These are phyloP conservation scores for Camponotus pennsylvanicus DNA, from an alignment of 1,140 invertebrate genomes.

Conservation along the genomic window DNA sequence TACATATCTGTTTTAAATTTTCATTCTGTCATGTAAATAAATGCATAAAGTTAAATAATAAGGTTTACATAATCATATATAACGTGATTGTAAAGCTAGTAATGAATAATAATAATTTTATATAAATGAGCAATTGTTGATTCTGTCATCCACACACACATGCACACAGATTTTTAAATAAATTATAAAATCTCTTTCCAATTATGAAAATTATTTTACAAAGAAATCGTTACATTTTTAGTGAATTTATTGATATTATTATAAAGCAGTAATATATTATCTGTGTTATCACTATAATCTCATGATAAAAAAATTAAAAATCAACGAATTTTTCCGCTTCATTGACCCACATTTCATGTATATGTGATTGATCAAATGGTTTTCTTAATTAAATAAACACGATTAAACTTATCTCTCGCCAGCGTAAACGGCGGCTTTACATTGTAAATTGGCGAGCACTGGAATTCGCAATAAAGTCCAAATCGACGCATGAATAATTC, in stretches of 20 bases:
- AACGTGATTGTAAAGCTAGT: neutral
- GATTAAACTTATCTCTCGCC: conserved; percentile 5
- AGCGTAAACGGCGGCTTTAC: neutral
- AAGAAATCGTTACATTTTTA: no score
- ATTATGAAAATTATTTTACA: no score
- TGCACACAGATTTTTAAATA: no score
- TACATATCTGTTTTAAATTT: no score
- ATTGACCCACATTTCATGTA: neutral
- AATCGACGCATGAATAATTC: conserved; percentile 25
- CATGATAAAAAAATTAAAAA: neutral
- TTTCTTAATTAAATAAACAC: neutral
- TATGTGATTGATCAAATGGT: neutral
- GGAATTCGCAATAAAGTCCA: conserved; percentile 37
- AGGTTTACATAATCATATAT: neutral
- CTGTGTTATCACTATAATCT: no score
- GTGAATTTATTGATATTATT: no score
- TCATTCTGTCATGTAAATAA: no score
- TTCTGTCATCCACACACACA: no score
- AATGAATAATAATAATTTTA: neutral
- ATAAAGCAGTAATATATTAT: neutral
- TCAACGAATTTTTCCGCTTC: neutral
- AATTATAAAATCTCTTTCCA: no score
- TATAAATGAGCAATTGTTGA: neutral
- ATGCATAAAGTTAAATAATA: neutral
- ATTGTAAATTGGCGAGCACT: neutral